Conservation (phyloP, 2,888 invertebrate species). For the Trichopria drosophilae region DNA sequence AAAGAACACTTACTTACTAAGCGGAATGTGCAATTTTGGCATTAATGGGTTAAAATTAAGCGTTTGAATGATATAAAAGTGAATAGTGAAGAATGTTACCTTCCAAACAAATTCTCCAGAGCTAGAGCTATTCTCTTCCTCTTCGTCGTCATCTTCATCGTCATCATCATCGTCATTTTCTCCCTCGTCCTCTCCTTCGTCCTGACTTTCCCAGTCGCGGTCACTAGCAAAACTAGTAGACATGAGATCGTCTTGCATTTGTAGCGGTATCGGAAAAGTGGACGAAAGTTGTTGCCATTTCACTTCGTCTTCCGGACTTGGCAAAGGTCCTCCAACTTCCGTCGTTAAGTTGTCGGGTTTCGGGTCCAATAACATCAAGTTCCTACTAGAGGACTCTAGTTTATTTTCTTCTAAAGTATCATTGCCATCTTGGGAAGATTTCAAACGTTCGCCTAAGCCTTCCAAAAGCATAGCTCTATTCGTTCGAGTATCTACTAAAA, state of each 20-base stretch:
- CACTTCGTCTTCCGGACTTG: constrained; percentile 55
- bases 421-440: too few relatives aligned
- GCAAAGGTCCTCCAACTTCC: constrained; percentile 47
- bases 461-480: constrained; percentile 59
- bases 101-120: constrained; percentile 82
- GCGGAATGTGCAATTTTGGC: constrained; percentile 27
- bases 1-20: too few relatives aligned
- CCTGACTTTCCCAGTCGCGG: constrained; percentile 25
- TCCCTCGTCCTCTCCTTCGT: constrained; percentile 18
- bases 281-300: constrained; percentile 51
- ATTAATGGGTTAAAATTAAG: too few relatives aligned
- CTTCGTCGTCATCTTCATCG: constrained; percentile 59
- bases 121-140: constrained; percentile 68
- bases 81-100: constrained; percentile 59
- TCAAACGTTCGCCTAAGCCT: too few relatives aligned
- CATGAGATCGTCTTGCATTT: constrained; percentile 52
- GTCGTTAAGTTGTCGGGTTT: constrained; percentile 29
- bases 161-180: constrained; percentile 55
- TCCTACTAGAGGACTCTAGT: constrained; percentile 39
- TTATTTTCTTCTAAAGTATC: constrained; percentile 49
- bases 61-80: too few relatives aligned
- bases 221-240: constrained; percentile 58
- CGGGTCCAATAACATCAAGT: constrained; percentile 28
- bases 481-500: constrained; percentile 60
- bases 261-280: constrained; percentile 44